Evolutionary conservation across 2,888 invertebrate species (phyloP), one percentile per base, ranked within the genome.

Genomic region (Prosapia bicincta): DNA sequence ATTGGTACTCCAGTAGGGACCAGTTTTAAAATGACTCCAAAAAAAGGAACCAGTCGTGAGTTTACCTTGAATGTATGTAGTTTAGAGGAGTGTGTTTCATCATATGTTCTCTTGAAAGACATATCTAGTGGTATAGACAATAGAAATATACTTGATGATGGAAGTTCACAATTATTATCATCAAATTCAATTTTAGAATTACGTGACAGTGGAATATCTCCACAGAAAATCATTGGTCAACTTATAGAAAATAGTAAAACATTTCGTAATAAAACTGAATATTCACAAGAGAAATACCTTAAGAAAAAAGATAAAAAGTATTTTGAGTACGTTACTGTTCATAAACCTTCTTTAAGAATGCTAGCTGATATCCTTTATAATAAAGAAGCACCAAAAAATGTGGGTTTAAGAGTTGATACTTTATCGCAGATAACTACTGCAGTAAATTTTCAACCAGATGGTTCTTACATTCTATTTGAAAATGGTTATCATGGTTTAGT

Each of bases 221-320:
- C 95, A 0, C 90, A 90, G 23, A 92, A 93, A 82, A 96, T 98
- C 79, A 92, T 98, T 5, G 93, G 90, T 78, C 92, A 93, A 74
- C 87, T 99, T 15, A 93, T 98, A 71, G 93, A 92, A 78, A 97
- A 97, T 83, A 98, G 97, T 20, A 92, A 91, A 80, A 96, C 97
- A 0, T 99, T 98, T 84, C 89, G 90, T 43, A 88, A 90, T 75
- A 98, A 98, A 87, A 98, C 97, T 0, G 95, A 94, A 82, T 98
- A 92, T 84, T 93, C 94, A 0, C 95, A 98, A 84, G 95, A 95
- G 81, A 98, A 98, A 84, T 99, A 98, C 84, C 88, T 98, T 66
- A 93, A 93, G 82, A 98, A 98, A 84, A 99, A 99, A 84, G 94
- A 95, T 82, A 93, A 93, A 81, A 98, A 98, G 85, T 98, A 97